Evolutionary conservation across 2,113 vertebrate genomes (phyloP), one percentile per base, ranked within the genome.

Genomic region (Melanerpes formicivorus): DNA sequence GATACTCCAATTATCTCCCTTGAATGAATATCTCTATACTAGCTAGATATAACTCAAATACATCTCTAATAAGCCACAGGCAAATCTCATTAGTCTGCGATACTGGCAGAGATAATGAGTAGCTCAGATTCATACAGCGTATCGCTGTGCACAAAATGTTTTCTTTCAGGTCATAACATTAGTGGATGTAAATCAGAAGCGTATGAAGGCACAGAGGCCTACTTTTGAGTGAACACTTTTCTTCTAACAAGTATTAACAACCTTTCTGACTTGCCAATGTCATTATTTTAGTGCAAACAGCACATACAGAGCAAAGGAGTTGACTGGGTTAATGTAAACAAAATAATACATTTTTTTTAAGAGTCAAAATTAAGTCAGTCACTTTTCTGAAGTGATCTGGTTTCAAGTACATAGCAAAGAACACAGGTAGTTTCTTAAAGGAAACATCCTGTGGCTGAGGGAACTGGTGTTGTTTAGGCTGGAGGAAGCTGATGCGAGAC

Each of bases 1-100:
- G 60, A 69, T 76, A 79, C 59, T 88, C 29, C 58, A 91, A 77
- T 93, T 93, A 88, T 46, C 54, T 91, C 46, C 75, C 66, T 60
- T 84, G 80, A 95, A 77, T 74, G 7, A 83, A 50, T 42, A 25
- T 81, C 32, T 86, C 88, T 80, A 72, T 84, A 88, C 27, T n/a
- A 92, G 55, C 16, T 60, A 86, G 54, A 42, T 63, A 69, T 67
- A 93, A 83, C 32, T 92, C 76, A 91, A 69, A 80, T n/a, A 58
- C 63, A 48, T 71, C 87, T 87, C 70, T 94, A 95, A 94, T 92
- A 64, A 95, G 90, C 81, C 84, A 75, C 29, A 88, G 65, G 90
- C 76, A 87, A 93, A 92, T 92, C 90, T 96, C 93, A 94, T 97
- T 96, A 96, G 64, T 69, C 30, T 94, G 56, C 77, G 90, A 63